Evolutionary conservation across 2,113 vertebrate species (phyloP).

Genomic region (Loxodonta africana): DNA sequence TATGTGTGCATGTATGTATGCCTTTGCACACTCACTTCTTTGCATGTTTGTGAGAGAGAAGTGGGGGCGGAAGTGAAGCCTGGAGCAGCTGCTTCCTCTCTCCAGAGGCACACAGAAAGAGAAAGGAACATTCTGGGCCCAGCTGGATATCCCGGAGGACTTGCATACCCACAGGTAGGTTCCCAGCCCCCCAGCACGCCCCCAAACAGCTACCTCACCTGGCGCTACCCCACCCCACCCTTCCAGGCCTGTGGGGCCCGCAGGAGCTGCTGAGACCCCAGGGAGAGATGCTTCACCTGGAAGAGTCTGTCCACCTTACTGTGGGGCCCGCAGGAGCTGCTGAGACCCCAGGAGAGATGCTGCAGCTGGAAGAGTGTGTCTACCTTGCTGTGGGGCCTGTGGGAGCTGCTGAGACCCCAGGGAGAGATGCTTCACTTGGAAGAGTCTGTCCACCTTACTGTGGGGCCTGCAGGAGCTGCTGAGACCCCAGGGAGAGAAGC

Average conservation of each 20-base stretch:
- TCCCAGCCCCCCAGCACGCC: slow-evolving; percentile 63
- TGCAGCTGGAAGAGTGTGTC: neutral
- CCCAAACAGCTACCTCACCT: neutral
- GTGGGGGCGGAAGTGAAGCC: neutral
- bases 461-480: neutral
- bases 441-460: neutral
- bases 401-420: neutral
- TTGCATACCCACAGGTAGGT: neutral
- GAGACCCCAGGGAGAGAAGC: neutral
- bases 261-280: neutral
- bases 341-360: neutral
- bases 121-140: neutral
- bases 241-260: neutral
- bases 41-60: neutral
- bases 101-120: neutral
- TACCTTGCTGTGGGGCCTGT: neutral
- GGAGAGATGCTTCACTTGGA: neutral
- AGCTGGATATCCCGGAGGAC: neutral
- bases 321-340: neutral
- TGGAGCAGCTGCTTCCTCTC: neutral
- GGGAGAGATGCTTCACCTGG: neutral
- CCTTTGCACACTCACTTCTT: neutral
- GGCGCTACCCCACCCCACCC: neutral
- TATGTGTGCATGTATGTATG: neutral
- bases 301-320: neutral